Conservation (phyloP, 2,888 invertebrate species). For the Trachelus stipa region DNA sequence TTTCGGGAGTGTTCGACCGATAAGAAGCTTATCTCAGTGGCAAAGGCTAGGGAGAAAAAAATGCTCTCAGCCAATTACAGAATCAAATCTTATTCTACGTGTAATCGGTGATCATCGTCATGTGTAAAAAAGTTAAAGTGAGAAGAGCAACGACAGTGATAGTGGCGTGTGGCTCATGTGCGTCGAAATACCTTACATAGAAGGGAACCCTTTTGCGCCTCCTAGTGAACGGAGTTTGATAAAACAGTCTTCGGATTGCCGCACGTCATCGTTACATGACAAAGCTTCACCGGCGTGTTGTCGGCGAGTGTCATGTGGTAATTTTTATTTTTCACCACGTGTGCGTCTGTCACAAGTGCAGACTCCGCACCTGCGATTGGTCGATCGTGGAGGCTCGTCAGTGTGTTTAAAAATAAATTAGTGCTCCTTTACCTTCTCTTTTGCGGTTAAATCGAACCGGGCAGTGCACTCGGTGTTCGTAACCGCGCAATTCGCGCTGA, state of each 20-base stretch:
- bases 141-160: not conserved
- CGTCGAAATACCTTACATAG: not conserved
- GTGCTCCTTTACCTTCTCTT: slow-evolving; percentile 29
- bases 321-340: slow-evolving; percentile 24
- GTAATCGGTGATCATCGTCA: not conserved
- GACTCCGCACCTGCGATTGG: slow-evolving; percentile 41
- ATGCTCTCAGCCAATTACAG: not conserved
- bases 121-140: not conserved
- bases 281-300: not conserved
- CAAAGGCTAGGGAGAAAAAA: not conserved
- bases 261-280: not conserved
- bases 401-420: slow-evolving; percentile 53
- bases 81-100: not conserved
- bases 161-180: not conserved
- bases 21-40: not conserved
- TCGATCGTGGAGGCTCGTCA: slow-evolving; percentile 45
- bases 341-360: slow-evolving; percentile 15
- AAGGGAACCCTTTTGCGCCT: not conserved
- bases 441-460: slow-evolving; percentile 47
- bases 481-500: not conserved
- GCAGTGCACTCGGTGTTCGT: slow-evolving; percentile 49
- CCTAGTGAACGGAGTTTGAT: not conserved
- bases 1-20: not conserved
- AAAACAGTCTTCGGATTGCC: not conserved
- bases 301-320: slow-evolving; percentile 1